Percentiles rank a stretch among this genome's conserved stretches.
These are phyloP conservation scores for Microctonus brassicae DNA, from an alignment of 2,888 invertebrate genomes.

Conservation along the genomic window DNA sequence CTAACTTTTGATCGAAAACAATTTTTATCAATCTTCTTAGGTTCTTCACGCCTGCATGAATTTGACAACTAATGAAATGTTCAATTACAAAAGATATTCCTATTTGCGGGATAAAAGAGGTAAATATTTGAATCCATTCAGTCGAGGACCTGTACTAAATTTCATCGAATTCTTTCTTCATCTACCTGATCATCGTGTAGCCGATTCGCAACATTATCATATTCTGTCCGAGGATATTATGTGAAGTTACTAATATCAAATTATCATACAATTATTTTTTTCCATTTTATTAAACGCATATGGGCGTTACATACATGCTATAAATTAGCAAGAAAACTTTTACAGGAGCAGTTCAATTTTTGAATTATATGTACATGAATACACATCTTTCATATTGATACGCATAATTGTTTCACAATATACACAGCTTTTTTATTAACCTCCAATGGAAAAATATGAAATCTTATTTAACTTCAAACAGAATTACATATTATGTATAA, in stretches of 20 bases:
- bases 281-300: background rate
- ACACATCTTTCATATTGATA: background rate
- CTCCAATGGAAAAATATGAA: background rate
- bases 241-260: slow-evolving; percentile 34
- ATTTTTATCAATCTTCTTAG: slow-evolving; percentile 69
- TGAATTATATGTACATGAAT: background rate
- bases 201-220: slow-evolving; percentile 74
- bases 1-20: too few relatives aligned
- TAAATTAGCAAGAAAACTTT: background rate
- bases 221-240: slow-evolving; percentile 76
- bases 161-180: slow-evolving; percentile 92
- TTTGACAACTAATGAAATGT: slow-evolving; percentile 94
- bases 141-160: slow-evolving; percentile 89
- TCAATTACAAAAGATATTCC: slow-evolving; percentile 92
- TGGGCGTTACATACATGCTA: background rate
- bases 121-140: slow-evolving; percentile 91
- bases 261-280: background rate
- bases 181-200: slow-evolving; percentile 83
- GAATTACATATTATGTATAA: background rate
- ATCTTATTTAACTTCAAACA: background rate
- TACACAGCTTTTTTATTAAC: background rate
- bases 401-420: background rate
- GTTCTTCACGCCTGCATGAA: slow-evolving; percentile 93
- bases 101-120: slow-evolving; percentile 91
- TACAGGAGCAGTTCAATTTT: background rate